Percentiles rank a stretch among this genome's conserved stretches.
Evolutionary conservation across 2,113 vertebrate species (phyloP).

Genomic region (Peromyscus maniculatus): DNA sequence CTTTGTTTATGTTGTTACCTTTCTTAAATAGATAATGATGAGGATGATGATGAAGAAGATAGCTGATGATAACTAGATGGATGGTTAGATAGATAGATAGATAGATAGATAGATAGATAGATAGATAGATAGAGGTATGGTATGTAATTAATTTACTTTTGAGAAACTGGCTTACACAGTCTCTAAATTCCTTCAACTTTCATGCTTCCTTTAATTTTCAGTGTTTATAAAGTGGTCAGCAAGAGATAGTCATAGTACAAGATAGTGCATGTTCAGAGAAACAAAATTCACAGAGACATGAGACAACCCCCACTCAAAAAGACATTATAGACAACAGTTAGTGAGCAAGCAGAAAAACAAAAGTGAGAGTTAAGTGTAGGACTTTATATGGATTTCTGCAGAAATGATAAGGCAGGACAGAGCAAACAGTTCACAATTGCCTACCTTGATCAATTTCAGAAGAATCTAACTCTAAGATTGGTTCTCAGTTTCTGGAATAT

Average conservation of each 20-base stretch:
- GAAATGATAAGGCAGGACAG: neutral
- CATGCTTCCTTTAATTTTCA: neutral
- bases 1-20: neutral
- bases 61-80: neutral
- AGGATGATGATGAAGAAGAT: too few species aligned
- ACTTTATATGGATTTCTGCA: neutral
- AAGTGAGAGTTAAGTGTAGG: neutral
- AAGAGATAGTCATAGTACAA: neutral
- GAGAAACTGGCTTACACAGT: neutral
- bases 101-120: neutral
- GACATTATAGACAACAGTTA: fast-evolving
- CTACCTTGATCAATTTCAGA: neutral
- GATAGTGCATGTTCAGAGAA: neutral
- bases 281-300: neutral
- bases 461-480: neutral
- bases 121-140: neutral
- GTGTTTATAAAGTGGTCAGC: neutral
- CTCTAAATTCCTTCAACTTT: neutral
- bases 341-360: neutral
- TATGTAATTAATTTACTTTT: neutral
- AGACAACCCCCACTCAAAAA: neutral
- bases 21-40: neutral
- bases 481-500: too few species aligned
- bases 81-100: neutral
- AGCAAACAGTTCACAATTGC: neutral